Percentiles rank a stretch among this genome's conserved stretches.
Evolutionary conservation across 2,113 vertebrate species (phyloP).

Genomic region (Raja brachyura): DNA sequence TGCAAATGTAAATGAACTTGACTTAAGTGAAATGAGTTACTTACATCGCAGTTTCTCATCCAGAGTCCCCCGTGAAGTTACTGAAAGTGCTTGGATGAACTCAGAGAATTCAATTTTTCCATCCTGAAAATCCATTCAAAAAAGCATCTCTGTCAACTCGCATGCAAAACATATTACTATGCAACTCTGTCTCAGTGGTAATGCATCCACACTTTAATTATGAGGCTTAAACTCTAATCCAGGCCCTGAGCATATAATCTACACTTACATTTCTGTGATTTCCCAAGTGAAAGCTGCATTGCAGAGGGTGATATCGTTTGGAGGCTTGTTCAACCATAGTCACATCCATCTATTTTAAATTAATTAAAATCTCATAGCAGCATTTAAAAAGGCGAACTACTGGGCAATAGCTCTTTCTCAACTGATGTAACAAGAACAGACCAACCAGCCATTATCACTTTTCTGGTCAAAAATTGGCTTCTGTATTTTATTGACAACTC

Average conservation of each 20-base stretch:
- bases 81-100: conserved; percentile 96
- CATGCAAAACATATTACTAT: not conserved
- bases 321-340: not conserved
- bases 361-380: not conserved
- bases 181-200: not conserved
- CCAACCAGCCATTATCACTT: not conserved
- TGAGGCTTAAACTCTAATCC: not conserved
- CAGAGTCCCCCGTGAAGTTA: conserved; percentile 90
- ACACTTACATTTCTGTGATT: not conserved
- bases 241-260: not conserved
- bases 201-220: not conserved
- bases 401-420: not conserved
- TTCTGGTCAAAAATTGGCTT: not conserved
- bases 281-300: not conserved
- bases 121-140: conserved; percentile 59
- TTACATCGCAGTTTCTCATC: conserved; percentile 97
- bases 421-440: not conserved
- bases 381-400: not conserved
- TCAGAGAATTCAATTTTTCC: conserved; percentile 95
- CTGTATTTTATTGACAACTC: not conserved
- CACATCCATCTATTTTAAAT: not conserved
- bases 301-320: not conserved
- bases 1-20: too few relatives aligned
- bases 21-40: conserved; percentile 42
- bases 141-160: conserved; percentile 12